These are phyloP conservation scores for Drosophila mimetica DNA, from an alignment of 2,888 invertebrate genomes.

Conservation along the genomic window DNA sequence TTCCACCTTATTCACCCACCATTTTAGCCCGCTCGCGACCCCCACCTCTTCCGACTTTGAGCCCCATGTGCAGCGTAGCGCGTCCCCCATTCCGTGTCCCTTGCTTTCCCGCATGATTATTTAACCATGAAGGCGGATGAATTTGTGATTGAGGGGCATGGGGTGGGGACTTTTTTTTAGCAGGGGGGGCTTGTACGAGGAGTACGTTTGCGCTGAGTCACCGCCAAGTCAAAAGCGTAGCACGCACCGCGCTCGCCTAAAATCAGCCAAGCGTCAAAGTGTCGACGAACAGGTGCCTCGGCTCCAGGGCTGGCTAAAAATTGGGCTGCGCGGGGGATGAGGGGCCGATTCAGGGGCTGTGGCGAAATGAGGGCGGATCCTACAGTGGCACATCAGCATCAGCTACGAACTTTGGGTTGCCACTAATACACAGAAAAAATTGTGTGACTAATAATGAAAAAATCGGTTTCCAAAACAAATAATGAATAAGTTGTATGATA, in stretches of 20 bases:
- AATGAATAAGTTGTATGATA: no score
- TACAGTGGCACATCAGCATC: slow-evolving; percentile 59
- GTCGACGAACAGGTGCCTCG: slow-evolving; percentile 66
- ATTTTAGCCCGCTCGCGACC: neutral
- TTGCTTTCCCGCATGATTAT: slow-evolving; percentile 48
- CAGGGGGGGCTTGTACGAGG: slow-evolving; percentile 9
- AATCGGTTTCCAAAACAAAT: no score
- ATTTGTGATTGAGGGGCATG: slow-evolving; percentile 13
- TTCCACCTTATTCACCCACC: neutral
- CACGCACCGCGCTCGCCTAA: slow-evolving; percentile 56
- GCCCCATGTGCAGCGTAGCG: slow-evolving; percentile 61
- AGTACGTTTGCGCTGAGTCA: slow-evolving; percentile 63
- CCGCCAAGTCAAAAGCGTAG: slow-evolving; percentile 42
- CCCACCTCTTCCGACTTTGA: neutral
- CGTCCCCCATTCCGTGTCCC: slow-evolving; percentile 39
- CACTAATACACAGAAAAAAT: neutral
- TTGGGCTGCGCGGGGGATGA: neutral
- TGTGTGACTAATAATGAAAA: neutral
- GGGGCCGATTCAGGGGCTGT: neutral
- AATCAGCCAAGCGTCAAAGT: slow-evolving; percentile 74
- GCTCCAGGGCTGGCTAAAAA: slow-evolving; percentile 19
- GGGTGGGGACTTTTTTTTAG: neutral
- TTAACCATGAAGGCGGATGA: slow-evolving; percentile 57
- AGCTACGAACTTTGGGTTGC: slow-evolving; percentile 73
- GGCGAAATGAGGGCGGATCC: slow-evolving; percentile 20